Evolutionary conservation across 1,140 invertebrate genomes (phyloP), one percentile per base, ranked within the genome.

Genomic region (Anastatus disparis): DNA sequence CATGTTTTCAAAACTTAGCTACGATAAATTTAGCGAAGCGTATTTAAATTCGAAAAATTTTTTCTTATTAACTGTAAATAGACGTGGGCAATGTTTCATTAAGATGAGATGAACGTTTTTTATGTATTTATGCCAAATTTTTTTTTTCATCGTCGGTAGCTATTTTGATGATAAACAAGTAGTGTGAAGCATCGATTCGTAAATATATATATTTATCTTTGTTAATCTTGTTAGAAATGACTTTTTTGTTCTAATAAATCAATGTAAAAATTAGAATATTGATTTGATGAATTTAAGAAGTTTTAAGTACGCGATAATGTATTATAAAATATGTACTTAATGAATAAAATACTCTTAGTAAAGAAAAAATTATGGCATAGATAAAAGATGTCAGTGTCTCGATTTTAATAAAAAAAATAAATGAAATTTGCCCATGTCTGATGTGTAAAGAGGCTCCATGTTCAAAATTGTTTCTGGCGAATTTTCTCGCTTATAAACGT

Each of bases 1-100:
- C 82, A 84, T 80, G 82, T 83, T 84, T 84, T 82, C 79, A 78
- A 79, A 80, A n/a, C n/a, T 26, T 48, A 62, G 22, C 17, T 63
- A 48, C 50, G 40, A 52, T 66, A 59, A 66, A 55, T 72, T n/a
- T 55, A 68, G 75, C 70, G 72, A 70, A 52, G 56, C 66, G 69
- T 70, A 70, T 71, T n/a, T n/a, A n/a, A 71, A 76, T 72, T 73
- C 62, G 67, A 76, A 55, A n/a, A n/a, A 75, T 77, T 75, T 44
- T 62, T 62, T 63, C 48, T 55, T 46, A 31, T 70, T 63, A 53
- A 31, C 10, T 55, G 55, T 63, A 53, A 53, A 55, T 55, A 55
- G 50, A 63, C 46, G 7, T 46, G 24, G 42, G 44, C 17, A 20
- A 69, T 40, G 24, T 27, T 69, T 59, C 31, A 40, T 53, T 35